Evolutionary conservation across 2,797 vertebrate species (phyloP).

Genomic region (Acrocephalus scirpaceus): DNA sequence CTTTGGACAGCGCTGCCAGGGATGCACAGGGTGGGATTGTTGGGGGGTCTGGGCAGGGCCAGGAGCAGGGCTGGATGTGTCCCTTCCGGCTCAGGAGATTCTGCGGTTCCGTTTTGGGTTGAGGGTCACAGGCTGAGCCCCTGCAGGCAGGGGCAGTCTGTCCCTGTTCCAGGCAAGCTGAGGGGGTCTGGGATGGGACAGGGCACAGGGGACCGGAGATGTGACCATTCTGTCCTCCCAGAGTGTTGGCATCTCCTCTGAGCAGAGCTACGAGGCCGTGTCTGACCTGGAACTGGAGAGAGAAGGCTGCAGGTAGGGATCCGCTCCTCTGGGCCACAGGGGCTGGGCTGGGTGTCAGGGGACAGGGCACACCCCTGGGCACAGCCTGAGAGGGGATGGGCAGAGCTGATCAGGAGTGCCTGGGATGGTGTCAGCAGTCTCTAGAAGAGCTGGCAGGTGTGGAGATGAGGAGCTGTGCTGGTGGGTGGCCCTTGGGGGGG

Average conservation of each 20-base stretch:
- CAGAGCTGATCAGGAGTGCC: accelerated
- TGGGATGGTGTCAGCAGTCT: not conserved
- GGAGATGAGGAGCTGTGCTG: not conserved
- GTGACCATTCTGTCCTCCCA: slow-evolving; percentile 23
- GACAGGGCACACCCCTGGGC: not conserved
- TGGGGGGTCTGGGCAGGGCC: not conserved
- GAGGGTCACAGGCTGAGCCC: not conserved
- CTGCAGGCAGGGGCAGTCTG: accelerated
- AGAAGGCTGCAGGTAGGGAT: slow-evolving; percentile 60
- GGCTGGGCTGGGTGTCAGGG: not conserved
- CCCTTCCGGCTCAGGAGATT: not conserved
- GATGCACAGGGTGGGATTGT: not conserved
- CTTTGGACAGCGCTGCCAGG: accelerated
- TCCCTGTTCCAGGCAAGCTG: not conserved
- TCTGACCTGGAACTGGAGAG: slow-evolving; percentile 49
- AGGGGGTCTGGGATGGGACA: not conserved
- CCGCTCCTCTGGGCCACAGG: not conserved
- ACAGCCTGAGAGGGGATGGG: not conserved
- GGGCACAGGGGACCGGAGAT: not conserved
- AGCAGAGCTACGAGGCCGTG: slow-evolving; percentile 66
- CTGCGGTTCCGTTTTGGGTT: not conserved
- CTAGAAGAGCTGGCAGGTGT: not conserved
- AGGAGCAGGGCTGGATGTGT: not conserved
- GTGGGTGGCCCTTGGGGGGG: accelerated
- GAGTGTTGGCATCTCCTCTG: slow-evolving; percentile 1